Conservation (phyloP, 2,797 vertebrate genomes). For the Sebastes minor region DNA sequence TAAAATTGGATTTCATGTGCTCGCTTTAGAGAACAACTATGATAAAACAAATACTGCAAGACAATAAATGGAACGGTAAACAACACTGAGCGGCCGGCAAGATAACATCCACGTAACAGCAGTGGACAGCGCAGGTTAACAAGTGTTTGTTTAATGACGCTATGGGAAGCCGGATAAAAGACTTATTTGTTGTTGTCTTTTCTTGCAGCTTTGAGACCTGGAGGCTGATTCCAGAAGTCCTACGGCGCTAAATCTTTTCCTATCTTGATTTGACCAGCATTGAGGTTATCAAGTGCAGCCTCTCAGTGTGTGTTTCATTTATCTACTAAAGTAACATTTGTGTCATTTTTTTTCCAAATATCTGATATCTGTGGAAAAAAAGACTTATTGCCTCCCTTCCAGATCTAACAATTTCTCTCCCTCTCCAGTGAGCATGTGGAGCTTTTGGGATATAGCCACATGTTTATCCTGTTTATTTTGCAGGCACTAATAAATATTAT, state of each 20-base stretch:
- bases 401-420: neutral
- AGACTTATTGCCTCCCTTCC: neutral
- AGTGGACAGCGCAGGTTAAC: constrained; percentile 35
- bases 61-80: constrained; percentile 38
- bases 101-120: constrained; percentile 44
- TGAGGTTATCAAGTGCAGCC: constrained; percentile 47
- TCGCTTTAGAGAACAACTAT: neutral
- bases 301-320: constrained; percentile 22
- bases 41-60: constrained; percentile 39
- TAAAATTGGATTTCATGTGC: constrained; percentile 24
- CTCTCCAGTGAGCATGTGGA: neutral
- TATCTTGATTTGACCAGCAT: constrained; percentile 56
- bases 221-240: constrained; percentile 32
- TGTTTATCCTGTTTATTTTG: constrained; percentile 32
- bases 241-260: constrained; percentile 19
- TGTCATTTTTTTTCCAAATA: constrained; percentile 10
- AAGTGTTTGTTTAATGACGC: constrained; percentile 45
- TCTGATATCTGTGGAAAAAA: constrained; percentile 18
- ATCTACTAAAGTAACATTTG: constrained; percentile 12
- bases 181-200: constrained; percentile 17
- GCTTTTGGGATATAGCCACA: constrained; percentile 9
- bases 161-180: constrained; percentile 48
- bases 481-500: constrained; percentile 36
- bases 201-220: constrained; percentile 2
- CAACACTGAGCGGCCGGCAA: neutral